Evolutionary conservation across 92 coral and sea anemone species (phyloP).

Genomic region (Siderastrea siderea): DNA sequence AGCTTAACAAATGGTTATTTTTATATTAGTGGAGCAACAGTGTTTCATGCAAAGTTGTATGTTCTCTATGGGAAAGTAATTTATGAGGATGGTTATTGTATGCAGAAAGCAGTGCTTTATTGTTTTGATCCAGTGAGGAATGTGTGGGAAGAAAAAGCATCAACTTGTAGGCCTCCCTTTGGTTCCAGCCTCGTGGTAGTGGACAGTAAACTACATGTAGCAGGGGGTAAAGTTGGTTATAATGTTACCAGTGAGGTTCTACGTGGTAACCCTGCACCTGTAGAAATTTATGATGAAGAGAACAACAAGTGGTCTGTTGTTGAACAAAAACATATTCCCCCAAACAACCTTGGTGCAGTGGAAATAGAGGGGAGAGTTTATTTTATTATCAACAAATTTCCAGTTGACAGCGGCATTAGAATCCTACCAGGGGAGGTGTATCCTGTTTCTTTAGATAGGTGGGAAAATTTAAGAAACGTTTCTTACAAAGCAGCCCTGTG

Average conservation of each 20-base stretch:
- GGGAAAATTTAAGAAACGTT: not conserved
- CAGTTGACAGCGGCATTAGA: slow-evolving; percentile 10
- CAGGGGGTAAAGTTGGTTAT: not conserved
- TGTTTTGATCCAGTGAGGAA: slow-evolving; percentile 4
- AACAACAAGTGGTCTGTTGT: not conserved
- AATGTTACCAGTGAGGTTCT: not conserved
- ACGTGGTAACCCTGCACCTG: not conserved
- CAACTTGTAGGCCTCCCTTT: not conserved
- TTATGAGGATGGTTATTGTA: not conserved
- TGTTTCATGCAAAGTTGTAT: not conserved
- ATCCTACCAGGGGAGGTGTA: slow-evolving; percentile 9
- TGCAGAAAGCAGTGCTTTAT: not conserved
- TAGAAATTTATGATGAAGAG: not conserved
- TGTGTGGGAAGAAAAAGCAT: not conserved
- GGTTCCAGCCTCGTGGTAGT: slow-evolving; percentile 7
- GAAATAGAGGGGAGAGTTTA: not conserved
- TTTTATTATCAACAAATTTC: not conserved
- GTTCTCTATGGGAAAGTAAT: not conserved
- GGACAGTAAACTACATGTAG: not conserved
- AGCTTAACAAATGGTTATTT: not conserved
- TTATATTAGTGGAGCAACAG: not conserved
- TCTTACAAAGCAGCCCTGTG: not conserved
- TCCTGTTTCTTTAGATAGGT: not conserved
- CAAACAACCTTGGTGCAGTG: not conserved
- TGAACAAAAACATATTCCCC: not conserved